A percentile compares a stretch with the other conserved stretches of the same genome.
Evolutionary conservation across 2,797 vertebrate species (phyloP).

Genomic region (Meriones psammophilus): DNA sequence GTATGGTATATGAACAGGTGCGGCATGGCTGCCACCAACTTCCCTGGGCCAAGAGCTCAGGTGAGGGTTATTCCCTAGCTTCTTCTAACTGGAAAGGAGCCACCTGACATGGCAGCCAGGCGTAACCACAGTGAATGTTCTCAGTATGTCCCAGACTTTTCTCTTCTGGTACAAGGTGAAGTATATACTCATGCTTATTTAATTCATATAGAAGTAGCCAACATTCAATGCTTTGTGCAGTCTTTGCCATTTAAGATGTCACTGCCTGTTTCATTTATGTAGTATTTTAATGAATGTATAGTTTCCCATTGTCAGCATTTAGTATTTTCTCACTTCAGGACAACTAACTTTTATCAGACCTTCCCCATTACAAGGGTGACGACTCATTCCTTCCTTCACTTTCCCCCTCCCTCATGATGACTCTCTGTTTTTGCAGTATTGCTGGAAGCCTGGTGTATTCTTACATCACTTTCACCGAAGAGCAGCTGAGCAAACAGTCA

Average conservation of each 20-base stretch:
- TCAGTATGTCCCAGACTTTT: neutral
- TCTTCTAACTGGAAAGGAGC: slow-evolving; percentile 1
- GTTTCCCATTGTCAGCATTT: slow-evolving; percentile 12
- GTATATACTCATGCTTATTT: neutral
- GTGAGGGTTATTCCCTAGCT: neutral
- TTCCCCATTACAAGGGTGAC: neutral
- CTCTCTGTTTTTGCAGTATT: slow-evolving; percentile 91
- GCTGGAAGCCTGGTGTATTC: slow-evolving; percentile 98
- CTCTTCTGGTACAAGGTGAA: neutral
- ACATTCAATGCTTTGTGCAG: neutral
- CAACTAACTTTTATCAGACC: slow-evolving; percentile 14
- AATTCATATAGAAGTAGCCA: slow-evolving; percentile 5
- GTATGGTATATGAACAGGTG: neutral
- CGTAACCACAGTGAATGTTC: neutral
- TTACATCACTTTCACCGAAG: slow-evolving; percentile 96
- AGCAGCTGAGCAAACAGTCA: slow-evolving; percentile 91
- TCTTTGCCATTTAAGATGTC: slow-evolving; percentile 37
- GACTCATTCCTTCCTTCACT: no score
- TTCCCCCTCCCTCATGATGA: neutral
- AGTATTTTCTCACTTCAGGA: neutral
- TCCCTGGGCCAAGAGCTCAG: neutral
- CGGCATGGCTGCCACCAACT: neutral
- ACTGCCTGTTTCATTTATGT: slow-evolving; percentile 13
- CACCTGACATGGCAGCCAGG: neutral
- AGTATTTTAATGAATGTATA: slow-evolving; percentile 31